These are phyloP conservation scores for Sitodiplosis mosellana DNA, from an alignment of 1,140 invertebrate species.

Conservation along the genomic window DNA sequence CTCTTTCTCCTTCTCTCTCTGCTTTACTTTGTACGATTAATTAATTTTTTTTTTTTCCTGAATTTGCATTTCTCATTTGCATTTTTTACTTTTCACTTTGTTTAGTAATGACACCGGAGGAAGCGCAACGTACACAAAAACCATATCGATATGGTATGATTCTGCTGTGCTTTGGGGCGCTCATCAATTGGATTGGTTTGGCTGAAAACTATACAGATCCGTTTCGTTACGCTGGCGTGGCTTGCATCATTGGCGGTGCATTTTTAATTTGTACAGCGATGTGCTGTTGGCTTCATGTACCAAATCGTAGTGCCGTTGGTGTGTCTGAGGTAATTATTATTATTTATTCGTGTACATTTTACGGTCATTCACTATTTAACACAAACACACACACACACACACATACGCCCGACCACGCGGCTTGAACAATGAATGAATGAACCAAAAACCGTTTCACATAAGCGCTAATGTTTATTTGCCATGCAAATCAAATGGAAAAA, in stretches of 20 bases:
- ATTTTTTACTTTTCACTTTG: constrained; percentile 7
- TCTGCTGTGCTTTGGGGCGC: constrained; percentile 49
- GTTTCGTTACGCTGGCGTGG: constrained; percentile 52
- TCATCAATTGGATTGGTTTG: constrained; percentile 57
- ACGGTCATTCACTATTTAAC: not conserved
- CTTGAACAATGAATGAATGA: not conserved
- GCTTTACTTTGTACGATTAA: too few relatives aligned
- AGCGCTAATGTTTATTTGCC: not conserved
- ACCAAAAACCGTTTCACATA: not conserved
- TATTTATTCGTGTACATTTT: not conserved
- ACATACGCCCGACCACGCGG: too few relatives aligned
- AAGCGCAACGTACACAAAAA: constrained; percentile 39
- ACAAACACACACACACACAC: not conserved
- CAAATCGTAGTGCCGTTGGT: constrained; percentile 19
- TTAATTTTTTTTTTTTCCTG: too few relatives aligned
- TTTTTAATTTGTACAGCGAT: constrained; percentile 54
- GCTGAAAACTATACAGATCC: constrained; percentile 52
- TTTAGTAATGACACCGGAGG: constrained; percentile 44
- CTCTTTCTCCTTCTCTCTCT: too few relatives aligned
- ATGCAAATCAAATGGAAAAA: not conserved
- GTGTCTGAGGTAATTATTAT: not conserved
- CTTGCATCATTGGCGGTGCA: constrained; percentile 36
- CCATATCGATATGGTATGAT: constrained; percentile 59
- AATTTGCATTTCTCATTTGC: too few relatives aligned
- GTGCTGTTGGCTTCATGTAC: constrained; percentile 54